A percentile compares a stretch with the other conserved stretches of the same genome.
Evolutionary conservation across 2,888 invertebrate genomes (phyloP).

Genomic region (Megaustenia siamemsis): DNA sequence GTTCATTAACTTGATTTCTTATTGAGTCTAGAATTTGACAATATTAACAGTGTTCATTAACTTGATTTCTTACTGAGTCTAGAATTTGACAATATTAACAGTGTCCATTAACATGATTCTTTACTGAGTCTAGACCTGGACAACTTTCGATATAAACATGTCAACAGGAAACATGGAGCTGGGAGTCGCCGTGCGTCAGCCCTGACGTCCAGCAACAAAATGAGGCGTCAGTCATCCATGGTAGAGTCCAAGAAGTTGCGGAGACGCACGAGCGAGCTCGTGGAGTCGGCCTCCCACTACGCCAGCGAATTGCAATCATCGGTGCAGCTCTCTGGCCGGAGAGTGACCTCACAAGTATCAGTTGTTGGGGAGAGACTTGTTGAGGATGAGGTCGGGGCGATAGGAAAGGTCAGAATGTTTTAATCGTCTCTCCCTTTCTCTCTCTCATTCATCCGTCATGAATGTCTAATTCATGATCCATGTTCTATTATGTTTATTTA

Average conservation of each 20-base stretch:
- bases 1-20: no score
- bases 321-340: background rate
- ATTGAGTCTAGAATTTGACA: no score
- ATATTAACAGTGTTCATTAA: no score
- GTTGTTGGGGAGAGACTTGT: constrained; percentile 1
- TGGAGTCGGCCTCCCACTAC: constrained; percentile 36
- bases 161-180: background rate
- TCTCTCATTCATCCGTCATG: no score
- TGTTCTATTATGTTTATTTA: no score
- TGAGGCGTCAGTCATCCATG: background rate
- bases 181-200: background rate
- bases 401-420: constrained; percentile 24
- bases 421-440: no score
- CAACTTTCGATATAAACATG: no score
- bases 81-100: no score
- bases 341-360: background rate
- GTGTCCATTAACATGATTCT: no score
- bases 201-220: background rate
- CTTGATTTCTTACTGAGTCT: no score
- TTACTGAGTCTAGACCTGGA: no score
- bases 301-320: constrained; percentile 31
- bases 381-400: constrained; percentile 25
- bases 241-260: background rate
- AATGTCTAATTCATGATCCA: no score
- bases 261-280: background rate